Conservation (phyloP, 2,888 invertebrate genomes). For the Conomelus anceps region DNA sequence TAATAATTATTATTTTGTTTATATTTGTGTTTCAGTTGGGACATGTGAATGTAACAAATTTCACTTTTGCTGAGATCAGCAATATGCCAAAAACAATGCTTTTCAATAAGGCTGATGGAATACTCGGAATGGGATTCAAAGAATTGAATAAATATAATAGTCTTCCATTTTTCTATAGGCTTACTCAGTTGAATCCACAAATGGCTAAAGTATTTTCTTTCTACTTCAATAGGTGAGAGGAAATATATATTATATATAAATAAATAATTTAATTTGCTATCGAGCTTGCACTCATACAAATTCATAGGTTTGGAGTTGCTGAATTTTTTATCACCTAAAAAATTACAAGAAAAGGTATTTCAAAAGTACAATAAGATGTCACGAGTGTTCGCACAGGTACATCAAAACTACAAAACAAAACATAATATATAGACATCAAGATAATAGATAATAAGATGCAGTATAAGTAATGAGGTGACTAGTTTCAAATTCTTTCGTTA, state of each 20-base stretch:
- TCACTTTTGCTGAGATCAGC: neutral
- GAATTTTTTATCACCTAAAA: neutral
- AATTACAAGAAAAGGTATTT: no score
- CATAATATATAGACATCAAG: no score
- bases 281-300: no score
- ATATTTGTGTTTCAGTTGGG: neutral
- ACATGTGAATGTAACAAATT: neutral
- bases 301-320: no score
- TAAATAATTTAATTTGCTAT: no score
- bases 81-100: neutral
- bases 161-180: neutral
- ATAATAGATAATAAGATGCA: no score
- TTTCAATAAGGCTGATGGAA: neutral
- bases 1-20: neutral
- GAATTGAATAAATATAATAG: neutral
- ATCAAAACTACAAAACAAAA: no score
- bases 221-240: neutral
- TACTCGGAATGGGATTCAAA: neutral
- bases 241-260: no score
- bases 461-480: no score
- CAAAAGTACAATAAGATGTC: no score
- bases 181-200: neutral
- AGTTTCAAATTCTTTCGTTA: no score
- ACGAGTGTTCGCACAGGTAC: no score
- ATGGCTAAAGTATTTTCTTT: neutral